Conservation (phyloP, 1,140 invertebrate genomes). For the Drosophila melanogaster region DNA sequence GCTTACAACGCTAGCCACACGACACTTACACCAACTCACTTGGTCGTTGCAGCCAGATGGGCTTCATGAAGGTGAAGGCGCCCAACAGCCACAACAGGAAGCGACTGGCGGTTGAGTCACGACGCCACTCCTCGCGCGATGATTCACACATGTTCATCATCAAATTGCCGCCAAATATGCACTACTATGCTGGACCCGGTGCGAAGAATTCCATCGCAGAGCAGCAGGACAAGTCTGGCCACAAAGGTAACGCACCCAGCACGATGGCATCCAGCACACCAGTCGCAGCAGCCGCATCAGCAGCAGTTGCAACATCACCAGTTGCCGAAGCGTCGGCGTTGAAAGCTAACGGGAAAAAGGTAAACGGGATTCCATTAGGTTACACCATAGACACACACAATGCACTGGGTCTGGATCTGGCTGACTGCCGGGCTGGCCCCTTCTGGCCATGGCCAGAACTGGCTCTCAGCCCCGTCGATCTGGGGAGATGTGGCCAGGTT, state of each 20-base stretch:
- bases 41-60: slow-evolving; percentile 84
- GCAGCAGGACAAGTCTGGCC: slow-evolving; percentile 20
- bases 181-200: slow-evolving; percentile 89
- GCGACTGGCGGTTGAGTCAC: slow-evolving; percentile 89
- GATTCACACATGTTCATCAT: slow-evolving; percentile 93
- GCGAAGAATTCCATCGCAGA: slow-evolving; percentile 60
- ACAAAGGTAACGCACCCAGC: not conserved
- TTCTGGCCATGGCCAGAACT: slow-evolving; percentile 43
- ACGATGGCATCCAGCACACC: slow-evolving; percentile 8
- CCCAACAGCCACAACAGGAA: slow-evolving; percentile 89
- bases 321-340: slow-evolving; percentile 66
- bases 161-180: slow-evolving; percentile 91
- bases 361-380: slow-evolving; percentile 84
- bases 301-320: slow-evolving; percentile 17
- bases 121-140: slow-evolving; percentile 87
- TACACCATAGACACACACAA: slow-evolving; percentile 65
- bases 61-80: slow-evolving; percentile 86
- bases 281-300: slow-evolving; percentile 14
- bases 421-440: slow-evolving; percentile 2
- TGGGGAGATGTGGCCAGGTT: slow-evolving; percentile 25
- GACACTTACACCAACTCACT: slow-evolving; percentile 9
- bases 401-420: slow-evolving; percentile 3
- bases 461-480: slow-evolving; percentile 32
- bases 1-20: slow-evolving; percentile 49
- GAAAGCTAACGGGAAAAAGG: slow-evolving; percentile 84